These are phyloP conservation scores for Hyla sarda DNA, from an alignment of 2,113 vertebrate species.

Conservation along the genomic window DNA sequence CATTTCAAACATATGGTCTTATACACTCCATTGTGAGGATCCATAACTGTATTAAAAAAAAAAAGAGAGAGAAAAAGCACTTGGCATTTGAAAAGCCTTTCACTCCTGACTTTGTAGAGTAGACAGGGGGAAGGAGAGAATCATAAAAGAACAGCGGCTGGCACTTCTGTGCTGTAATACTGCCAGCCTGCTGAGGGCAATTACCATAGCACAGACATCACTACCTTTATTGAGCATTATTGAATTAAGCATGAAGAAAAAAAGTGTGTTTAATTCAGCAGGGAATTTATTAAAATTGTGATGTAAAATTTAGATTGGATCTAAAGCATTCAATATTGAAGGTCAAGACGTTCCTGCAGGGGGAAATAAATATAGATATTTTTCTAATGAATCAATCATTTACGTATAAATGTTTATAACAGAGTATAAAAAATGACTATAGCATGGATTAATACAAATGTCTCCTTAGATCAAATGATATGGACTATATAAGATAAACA, in stretches of 20 bases:
- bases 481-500: too few relatives aligned
- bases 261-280: slow-evolving; percentile 61
- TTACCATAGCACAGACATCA: slow-evolving; percentile 68
- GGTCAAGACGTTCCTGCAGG: neutral
- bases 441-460: neutral
- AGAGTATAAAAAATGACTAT: neutral
- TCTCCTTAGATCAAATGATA: too few relatives aligned
- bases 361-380: neutral
- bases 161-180: slow-evolving; percentile 65
- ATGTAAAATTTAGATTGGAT: slow-evolving; percentile 69
- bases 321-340: slow-evolving; percentile 63
- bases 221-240: slow-evolving; percentile 70
- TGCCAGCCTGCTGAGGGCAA: slow-evolving; percentile 72
- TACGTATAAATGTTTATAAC: neutral
- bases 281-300: slow-evolving; percentile 73
- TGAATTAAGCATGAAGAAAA: slow-evolving; percentile 67
- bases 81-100: slow-evolving; percentile 61
- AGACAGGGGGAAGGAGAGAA: slow-evolving; percentile 61
- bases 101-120: slow-evolving; percentile 49
- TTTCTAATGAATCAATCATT: too few relatives aligned
- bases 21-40: slow-evolving; percentile 46
- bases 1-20: slow-evolving; percentile 37
- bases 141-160: slow-evolving; percentile 64
- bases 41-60: slow-evolving; percentile 24
- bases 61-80: slow-evolving; percentile 61